These are phyloP conservation scores for Oreochromis tanganicae DNA, from an alignment of 2,113 vertebrate genomes.

Conservation along the genomic window DNA sequence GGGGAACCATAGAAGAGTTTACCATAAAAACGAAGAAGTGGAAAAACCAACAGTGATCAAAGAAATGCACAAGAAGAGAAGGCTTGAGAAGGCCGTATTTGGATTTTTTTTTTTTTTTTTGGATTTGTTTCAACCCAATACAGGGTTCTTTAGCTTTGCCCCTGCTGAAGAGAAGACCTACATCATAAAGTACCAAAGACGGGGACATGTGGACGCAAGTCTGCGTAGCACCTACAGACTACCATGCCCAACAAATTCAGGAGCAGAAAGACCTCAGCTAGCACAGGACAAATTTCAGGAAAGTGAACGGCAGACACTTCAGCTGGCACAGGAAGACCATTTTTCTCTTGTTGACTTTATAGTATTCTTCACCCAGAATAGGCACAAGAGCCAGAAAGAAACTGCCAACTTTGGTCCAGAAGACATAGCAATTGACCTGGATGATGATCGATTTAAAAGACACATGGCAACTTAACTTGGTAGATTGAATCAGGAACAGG, in stretches of 20 bases:
- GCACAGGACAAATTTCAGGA: neutral
- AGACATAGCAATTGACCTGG: neutral
- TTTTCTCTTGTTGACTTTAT: neutral
- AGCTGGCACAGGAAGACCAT: neutral
- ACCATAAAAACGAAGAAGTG: neutral
- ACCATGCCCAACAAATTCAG: neutral
- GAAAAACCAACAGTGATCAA: neutral
- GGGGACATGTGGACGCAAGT: neutral
- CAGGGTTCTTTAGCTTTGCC: neutral
- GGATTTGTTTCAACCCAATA: neutral
- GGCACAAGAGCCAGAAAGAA: neutral
- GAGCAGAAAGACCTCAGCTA: neutral
- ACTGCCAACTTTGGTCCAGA: neutral
- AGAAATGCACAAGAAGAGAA: neutral
- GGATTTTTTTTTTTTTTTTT: accelerated
- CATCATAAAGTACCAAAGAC: neutral
- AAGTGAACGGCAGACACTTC: neutral
- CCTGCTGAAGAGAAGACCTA: neutral
- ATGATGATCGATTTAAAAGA: neutral
- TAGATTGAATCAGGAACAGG: neutral
- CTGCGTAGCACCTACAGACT: neutral
- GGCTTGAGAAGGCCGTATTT: neutral
- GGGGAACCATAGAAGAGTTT: neutral
- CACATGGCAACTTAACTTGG: neutral
- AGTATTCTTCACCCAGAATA: neutral